A percentile compares a stretch with the other conserved stretches of the same genome.
Conservation (phyloP, 2,888 invertebrate genomes). For the Micoletzkya japonica region DNA sequence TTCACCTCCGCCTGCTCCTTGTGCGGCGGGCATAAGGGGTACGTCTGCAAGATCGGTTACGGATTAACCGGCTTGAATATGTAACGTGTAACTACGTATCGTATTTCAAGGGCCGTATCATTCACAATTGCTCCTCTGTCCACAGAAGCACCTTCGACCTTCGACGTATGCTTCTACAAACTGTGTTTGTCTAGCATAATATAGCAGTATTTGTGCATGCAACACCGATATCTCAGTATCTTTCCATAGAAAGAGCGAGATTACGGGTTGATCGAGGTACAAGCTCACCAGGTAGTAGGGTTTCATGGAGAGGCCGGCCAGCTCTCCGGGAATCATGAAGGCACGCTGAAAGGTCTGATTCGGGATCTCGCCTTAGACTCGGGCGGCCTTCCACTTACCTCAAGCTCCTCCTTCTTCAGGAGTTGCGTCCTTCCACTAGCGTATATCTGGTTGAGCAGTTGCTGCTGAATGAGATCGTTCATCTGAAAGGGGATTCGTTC, state of each 20-base stretch:
- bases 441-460: not conserved
- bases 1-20: not conserved
- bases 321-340: conserved; percentile 4
- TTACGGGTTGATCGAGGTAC: not conserved
- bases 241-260: not conserved
- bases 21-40: conserved; percentile 19
- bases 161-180: too few relatives aligned
- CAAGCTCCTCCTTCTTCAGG: not conserved
- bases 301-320: not conserved
- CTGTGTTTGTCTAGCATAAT: too few relatives aligned
- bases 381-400: not conserved
- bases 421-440: not conserved
- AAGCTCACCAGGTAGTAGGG: conserved; percentile 21
- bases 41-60: conserved; percentile 19
- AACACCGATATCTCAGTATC: not conserved
- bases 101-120: too few relatives aligned
- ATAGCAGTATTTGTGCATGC: too few relatives aligned
- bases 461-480: not conserved
- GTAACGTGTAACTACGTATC: too few relatives aligned
- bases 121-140: too few relatives aligned
- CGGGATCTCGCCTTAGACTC: not conserved
- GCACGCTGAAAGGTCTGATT: not conserved
- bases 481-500: not conserved
- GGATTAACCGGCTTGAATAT: too few relatives aligned
- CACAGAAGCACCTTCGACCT: too few relatives aligned